These are phyloP conservation scores for Neria commutata DNA, from an alignment of 2,888 invertebrate genomes.

Conservation along the genomic window DNA sequence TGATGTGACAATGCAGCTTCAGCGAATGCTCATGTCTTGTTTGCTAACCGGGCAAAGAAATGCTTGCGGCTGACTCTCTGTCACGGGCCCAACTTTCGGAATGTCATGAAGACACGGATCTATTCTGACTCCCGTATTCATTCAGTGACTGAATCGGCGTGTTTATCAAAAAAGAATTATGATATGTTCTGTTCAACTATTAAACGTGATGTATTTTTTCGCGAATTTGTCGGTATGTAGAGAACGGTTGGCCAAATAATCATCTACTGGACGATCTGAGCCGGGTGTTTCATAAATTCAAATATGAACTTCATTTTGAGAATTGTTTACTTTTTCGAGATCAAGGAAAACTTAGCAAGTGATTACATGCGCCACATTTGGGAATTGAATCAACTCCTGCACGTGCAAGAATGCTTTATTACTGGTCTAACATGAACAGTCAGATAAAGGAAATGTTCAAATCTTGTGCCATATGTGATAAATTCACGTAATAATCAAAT, in stretches of 20 bases:
- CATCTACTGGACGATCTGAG: constrained; percentile 22
- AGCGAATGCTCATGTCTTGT: too few relatives aligned
- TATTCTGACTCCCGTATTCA: too few relatives aligned
- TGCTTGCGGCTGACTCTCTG: too few relatives aligned
- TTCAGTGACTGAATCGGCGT: too few relatives aligned
- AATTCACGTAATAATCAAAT: constrained; percentile 1
- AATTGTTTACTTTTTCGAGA: constrained; percentile 20
- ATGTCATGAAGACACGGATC: too few relatives aligned
- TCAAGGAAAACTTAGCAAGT: constrained; percentile 28
- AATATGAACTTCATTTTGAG: constrained; percentile 18
- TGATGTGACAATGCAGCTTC: too few relatives aligned
- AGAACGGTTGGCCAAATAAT: constrained; percentile 22
- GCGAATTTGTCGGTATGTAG: constrained; percentile 14
- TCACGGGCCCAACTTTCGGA: too few relatives aligned
- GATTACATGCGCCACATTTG: constrained; percentile 45
- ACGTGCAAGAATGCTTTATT: constrained; percentile 40
- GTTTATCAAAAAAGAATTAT: too few relatives aligned
- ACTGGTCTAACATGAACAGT: constrained; percentile 46
- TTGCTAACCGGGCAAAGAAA: too few relatives aligned
- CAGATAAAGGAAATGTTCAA: constrained; percentile 40
- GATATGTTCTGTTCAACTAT: too few relatives aligned
- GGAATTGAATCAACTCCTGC: constrained; percentile 44
- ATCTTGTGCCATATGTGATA: neutral
- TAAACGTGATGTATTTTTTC: constrained; percentile 17
- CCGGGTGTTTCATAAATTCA: constrained; percentile 17